Base-by-base conservation (phyloP, 2,113 vertebrate genomes). In the Phasianus colchicus region DNA sequence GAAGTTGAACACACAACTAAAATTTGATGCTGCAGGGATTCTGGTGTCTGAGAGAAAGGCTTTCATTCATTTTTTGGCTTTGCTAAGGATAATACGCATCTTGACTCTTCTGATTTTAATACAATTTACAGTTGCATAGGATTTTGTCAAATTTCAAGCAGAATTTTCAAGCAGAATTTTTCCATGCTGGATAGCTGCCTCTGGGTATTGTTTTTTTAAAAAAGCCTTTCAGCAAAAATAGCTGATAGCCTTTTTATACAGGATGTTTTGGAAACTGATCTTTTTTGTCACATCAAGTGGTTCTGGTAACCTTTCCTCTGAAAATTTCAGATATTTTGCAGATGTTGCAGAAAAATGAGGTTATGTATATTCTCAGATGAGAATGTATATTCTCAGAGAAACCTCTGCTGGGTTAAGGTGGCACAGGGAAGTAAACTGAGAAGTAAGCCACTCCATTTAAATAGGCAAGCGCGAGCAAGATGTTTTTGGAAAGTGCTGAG, bases 11-110 rank as follows among this genome's bases (percentile, higher is more conserved):
- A 42, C 20, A 36, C 21, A 78, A 47, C 54, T 78, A 24, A 25
- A 61, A 86, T 64, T 66, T 60, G 43, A 43, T 73, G 30, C 48
- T 85, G 29, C 40, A 65, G 40, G 43, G 40, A 58, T 91, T 87
- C 54, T 70, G 19, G 38, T 90, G 43, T n/a, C 65, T 92, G 47
- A 81, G 64, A 74, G 12, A 78, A 52, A 67, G 14, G 47, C 52
- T 90, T 89, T 93, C 36, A 47, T 90, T 94, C 60, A 67, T 52
- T 71, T 92, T 76, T 32, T 83, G 83, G 17, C 22, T 81, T 70
- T 86, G 21, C 43, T 66, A 45, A 66, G 45, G 22, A 8, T 74
- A 55, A 40, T 52, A 40, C 2, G 2, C 13, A 6, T 38, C 60
- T 71, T 74, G 60, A 78, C 36, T 81, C 8, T 60, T 63, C 86